These are phyloP conservation scores for Macaca mulatta DNA, from an alignment of 2,113 vertebrate genomes.

Conservation along the genomic window DNA sequence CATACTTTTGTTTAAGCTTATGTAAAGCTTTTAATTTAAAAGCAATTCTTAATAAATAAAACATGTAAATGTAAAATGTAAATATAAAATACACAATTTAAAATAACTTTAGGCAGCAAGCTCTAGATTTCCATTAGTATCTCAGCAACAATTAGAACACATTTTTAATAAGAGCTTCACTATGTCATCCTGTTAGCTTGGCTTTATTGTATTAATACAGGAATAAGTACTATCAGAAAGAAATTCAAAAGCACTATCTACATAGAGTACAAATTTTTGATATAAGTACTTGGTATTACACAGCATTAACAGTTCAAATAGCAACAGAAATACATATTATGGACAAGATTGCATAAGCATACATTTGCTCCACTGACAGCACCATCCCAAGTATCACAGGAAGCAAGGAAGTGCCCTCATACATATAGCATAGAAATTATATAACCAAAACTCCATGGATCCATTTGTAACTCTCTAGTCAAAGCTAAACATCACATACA, in stretches of 20 bases:
- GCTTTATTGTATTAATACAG: conserved; percentile 56
- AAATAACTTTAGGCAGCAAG: conserved; percentile 72
- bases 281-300: conserved; percentile 2
- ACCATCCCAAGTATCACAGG: background rate
- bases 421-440: conserved; percentile 52
- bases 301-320: conserved; percentile 34
- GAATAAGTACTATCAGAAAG: conserved; percentile 35
- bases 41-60: conserved; percentile 77
- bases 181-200: conserved; percentile 51
- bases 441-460: conserved; percentile 40
- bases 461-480: conserved; percentile 22
- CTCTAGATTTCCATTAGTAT: conserved; percentile 70
- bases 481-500: conserved; percentile 53
- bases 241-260: conserved; percentile 60
- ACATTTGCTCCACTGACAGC: conserved; percentile 40
- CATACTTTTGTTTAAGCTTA: conserved; percentile 73
- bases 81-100: conserved; percentile 73
- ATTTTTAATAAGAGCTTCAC: conserved; percentile 70
- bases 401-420: conserved; percentile 16
- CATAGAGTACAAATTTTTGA: conserved; percentile 46
- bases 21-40: conserved; percentile 78
- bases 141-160: conserved; percentile 62
- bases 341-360: background rate
- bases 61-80: conserved; percentile 78
- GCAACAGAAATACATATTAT: conserved; percentile 40